Evolutionary conservation across 2,797 vertebrate genomes (phyloP), one percentile per base, ranked within the genome.

Genomic region (Acanthornis magna): DNA sequence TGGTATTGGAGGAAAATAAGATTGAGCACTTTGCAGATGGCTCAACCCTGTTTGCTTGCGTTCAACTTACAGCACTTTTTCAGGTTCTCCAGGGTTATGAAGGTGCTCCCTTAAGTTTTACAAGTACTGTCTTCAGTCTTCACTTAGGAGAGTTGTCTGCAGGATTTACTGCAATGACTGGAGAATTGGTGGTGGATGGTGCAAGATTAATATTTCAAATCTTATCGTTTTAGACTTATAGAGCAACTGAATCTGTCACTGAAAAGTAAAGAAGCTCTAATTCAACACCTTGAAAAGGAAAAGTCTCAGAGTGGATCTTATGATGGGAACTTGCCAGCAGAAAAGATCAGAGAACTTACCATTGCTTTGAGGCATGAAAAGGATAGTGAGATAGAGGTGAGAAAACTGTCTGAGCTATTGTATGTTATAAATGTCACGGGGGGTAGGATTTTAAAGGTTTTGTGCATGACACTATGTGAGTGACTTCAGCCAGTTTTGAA

Each of bases 241-340:
- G 97, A 99, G 94, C 98, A 98, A 87, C 98, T 99, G 93, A 98
- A 94, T 93, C 95, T 97, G 73, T 97, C 98, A 57, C 78, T 99
- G 95, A 98, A 98, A 97, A 98, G 95, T 86, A 98, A 98, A 97
- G 98, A 99, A 87, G 98, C 97, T 91, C 48, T 97, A 92, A 98
- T 98, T 94, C 98, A 97, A 86, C 97, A 98, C 92, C 98, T 98
- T 17, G 85, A 96, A 96, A 98, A 95, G 75, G 96, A 97, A 75
- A 97, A 97, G 86, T 93, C 93, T 92, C 96, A 96, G 85, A 91
- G 87, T 91, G 97, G 93, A 96, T 88, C 96, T 95, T 93, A 54
- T 51, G 95, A 91, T 62, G 98, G 97, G 77, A 88, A 65, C 36
- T 96, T 97, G 63, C 55, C 97, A 47, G 89, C 96, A 63, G 98